Conservation (phyloP, 1,140 invertebrate species). For the Drosophila triauraria region DNA sequence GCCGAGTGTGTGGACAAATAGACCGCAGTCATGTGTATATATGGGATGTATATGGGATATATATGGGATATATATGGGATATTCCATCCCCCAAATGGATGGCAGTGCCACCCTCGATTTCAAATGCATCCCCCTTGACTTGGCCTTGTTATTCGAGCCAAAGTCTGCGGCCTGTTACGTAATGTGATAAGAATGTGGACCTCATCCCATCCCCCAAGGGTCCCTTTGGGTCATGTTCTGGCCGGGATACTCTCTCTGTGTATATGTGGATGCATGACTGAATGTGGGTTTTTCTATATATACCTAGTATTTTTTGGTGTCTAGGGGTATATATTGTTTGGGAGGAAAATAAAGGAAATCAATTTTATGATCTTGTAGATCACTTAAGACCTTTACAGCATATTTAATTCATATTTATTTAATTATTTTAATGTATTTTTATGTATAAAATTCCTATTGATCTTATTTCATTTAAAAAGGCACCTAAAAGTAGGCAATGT, state of each 20-base stretch:
- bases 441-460: too few relatives aligned
- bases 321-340: neutral
- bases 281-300: neutral
- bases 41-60: conserved; percentile 3
- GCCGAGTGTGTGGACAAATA: conserved; percentile 20
- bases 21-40: conserved; percentile 10
- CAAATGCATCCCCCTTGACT: conserved; percentile 15
- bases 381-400: too few relatives aligned
- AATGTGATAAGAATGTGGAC: conserved; percentile 76
- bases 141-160: conserved; percentile 63
- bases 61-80: conserved; percentile 5
- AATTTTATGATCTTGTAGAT: too few relatives aligned
- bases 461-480: too few relatives aligned
- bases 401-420: neutral
- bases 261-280: conserved; percentile 1
- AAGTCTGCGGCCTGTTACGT: conserved; percentile 80
- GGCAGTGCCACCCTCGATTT: conserved; percentile 22
- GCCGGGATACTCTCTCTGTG: conserved; percentile 5
- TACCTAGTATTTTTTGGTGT: too few relatives aligned
- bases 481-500: neutral
- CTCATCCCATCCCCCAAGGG: conserved; percentile 16
- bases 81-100: conserved; percentile 7
- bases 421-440: neutral
- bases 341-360: neutral
- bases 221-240: conserved; percentile 16